phyloP scores from a whole-genome alignment of 2,888 invertebrate species.

The Syrista parreyssii region DNA sequence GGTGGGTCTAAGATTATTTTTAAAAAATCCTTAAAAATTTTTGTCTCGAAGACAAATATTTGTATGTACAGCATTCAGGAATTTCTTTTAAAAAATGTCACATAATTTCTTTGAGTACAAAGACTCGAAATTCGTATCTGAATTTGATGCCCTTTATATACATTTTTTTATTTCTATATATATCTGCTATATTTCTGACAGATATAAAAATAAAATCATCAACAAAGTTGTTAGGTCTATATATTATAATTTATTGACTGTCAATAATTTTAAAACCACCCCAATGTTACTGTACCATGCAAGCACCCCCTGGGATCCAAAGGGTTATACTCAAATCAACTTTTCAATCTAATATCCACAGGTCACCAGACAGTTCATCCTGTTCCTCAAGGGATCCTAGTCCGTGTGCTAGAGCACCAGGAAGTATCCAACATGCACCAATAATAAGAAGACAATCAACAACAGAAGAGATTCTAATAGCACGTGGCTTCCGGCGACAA shows the following conservation, averaged over 20 bases:
- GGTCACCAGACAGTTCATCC: constrained; percentile 71
- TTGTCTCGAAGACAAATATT: not conserved
- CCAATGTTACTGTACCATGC: too few relatives aligned
- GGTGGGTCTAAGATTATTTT: constrained; percentile 37
- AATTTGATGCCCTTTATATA: too few relatives aligned
- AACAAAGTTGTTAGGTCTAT: too few relatives aligned
- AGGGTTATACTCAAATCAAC: not conserved
- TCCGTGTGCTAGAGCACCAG: constrained; percentile 75
- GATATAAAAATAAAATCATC: too few relatives aligned
- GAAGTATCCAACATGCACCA: constrained; percentile 67
- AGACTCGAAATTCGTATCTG: too few relatives aligned
- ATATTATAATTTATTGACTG: too few relatives aligned
- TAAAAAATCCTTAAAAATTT: too few relatives aligned
- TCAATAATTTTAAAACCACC: too few relatives aligned
- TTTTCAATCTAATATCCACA: constrained; percentile 21
- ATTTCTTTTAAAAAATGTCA: not conserved
- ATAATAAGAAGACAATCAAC: constrained; percentile 88
- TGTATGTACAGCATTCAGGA: not conserved
- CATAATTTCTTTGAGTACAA: not conserved
- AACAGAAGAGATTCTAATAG: constrained; percentile 91
- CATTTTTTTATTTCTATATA: too few relatives aligned
- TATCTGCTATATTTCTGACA: too few relatives aligned
- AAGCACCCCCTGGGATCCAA: too few relatives aligned
- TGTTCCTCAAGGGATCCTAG: constrained; percentile 90
- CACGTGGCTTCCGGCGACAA: constrained; percentile 88